Evolutionary conservation across 2,888 invertebrate species (phyloP).

Genomic region (Phengaris alcon): DNA sequence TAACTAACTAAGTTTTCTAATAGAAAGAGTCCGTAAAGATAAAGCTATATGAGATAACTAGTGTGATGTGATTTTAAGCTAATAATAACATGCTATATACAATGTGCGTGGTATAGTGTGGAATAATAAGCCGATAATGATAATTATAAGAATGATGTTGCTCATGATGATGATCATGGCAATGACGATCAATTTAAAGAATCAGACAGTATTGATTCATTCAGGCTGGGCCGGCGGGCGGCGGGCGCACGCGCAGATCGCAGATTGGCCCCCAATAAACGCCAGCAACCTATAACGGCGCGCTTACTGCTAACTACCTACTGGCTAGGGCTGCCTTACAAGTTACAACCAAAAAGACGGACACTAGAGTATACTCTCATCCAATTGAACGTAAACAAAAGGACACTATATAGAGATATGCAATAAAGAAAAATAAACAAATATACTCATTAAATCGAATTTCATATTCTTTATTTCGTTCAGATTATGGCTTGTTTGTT

Average conservation of each 20-base stretch:
- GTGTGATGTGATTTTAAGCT: too few species aligned
- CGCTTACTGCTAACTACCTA: constrained; percentile 39
- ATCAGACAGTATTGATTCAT: constrained; percentile 29
- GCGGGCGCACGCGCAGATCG: constrained; percentile 47
- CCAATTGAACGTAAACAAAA: too few species aligned
- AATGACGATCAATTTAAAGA: constrained; percentile 9
- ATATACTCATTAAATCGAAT: too few species aligned
- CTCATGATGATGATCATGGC: neutral
- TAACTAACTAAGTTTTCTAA: neutral
- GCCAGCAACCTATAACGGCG: constrained; percentile 43
- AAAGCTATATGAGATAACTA: too few species aligned
- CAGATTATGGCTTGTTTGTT: too few species aligned
- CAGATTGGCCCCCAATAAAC: constrained; percentile 48
- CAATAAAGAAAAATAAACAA: too few species aligned
- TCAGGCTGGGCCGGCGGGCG: constrained; percentile 39
- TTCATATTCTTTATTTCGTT: too few species aligned
- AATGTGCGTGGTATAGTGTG: too few species aligned
- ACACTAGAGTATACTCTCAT: too few species aligned
- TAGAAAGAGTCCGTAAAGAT: neutral
- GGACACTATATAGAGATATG: too few species aligned
- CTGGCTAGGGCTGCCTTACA: neutral
- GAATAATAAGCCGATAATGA: too few species aligned
- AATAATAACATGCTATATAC: too few species aligned
- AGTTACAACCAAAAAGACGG: neutral
- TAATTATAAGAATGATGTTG: neutral